Evolutionary conservation across 2,113 vertebrate species (phyloP), one percentile per base, ranked within the genome.

Genomic region (Anser brachyrhynchus): DNA sequence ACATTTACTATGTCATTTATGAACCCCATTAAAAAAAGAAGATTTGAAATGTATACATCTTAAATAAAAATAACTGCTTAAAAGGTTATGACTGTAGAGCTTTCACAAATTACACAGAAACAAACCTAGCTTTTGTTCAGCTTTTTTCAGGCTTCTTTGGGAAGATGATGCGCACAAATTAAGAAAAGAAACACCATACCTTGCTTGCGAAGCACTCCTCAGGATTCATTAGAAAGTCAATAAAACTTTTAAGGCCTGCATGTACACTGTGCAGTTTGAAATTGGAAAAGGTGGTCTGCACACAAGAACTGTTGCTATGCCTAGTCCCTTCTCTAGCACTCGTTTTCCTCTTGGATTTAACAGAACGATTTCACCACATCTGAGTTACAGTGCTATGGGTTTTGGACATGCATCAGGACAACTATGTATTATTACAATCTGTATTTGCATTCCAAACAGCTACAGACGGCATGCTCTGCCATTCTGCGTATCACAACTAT

Each of bases 21-120:
- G 44, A 62, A 87, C 51, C 57, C 91, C 87, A 87, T 96, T 93
- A 92, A 93, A 95, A 96, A 94, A 89, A 96, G 39, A 90, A 92
- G 49, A 92, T 82, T 84, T 84, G 66, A 95, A 96, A 94, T 94
- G 92, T 92, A 92, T 78, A 92, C 58, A 75, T 90, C 80, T 94
- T 87, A 89, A 95, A 92, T 89, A 87, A 95, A 95, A 93, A 91
- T 85, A 94, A 80, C 78, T 57, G 54, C 51, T 92, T 92, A 57
- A 94, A 96, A 89, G 75, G 87, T 87, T 89, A 87, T 22, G 7
- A 73, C 67, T 73, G 59, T 49, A 79, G 59, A 85, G 41, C 64
- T 91, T 96, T 81, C 81, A 67, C 17, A 59, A 91, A 89, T 93
- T 93, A 73, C 3, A 91, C 51, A 91, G 81, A 76, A 94, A 78